These are phyloP conservation scores for Echinarachnius parma DNA, from an alignment of 53 echinoderm and acorn worm genomes.

Conservation along the genomic window DNA sequence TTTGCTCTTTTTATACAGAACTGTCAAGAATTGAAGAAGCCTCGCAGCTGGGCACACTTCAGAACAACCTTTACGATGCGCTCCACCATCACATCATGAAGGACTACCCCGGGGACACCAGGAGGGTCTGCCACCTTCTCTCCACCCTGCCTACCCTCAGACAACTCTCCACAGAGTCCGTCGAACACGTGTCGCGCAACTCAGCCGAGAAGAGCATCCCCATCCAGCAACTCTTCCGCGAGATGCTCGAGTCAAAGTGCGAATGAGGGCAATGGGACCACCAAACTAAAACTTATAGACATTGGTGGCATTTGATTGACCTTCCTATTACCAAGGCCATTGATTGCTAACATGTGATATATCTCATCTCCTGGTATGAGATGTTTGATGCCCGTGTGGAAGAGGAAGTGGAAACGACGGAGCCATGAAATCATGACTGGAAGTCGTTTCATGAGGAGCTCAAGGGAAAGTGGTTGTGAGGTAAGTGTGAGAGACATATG, in stretches of 20 bases:
- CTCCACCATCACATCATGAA: slow-evolving; percentile 71
- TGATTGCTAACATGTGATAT: background rate
- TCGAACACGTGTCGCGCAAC: slow-evolving; percentile 60
- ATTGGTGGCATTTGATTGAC: background rate
- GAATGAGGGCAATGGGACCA: background rate
- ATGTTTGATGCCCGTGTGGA: no score
- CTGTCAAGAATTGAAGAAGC: slow-evolving; percentile 54
- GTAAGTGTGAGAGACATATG: no score
- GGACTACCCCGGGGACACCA: slow-evolving; percentile 63
- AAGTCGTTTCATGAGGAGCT: no score
- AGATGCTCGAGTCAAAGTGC: slow-evolving; percentile 62
- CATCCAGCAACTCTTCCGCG: slow-evolving; percentile 63
- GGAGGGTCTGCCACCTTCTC: slow-evolving; percentile 69
- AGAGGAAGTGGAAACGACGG: no score
- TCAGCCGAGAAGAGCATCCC: slow-evolving; percentile 65
- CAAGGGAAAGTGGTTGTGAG: no score
- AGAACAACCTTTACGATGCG: slow-evolving; percentile 64
- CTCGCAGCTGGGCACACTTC: slow-evolving; percentile 46
- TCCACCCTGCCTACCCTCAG: slow-evolving; percentile 64
- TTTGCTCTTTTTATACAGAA: slow-evolving; percentile 17
- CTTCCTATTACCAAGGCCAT: background rate
- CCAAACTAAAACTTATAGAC: no score
- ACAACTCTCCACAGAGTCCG: slow-evolving; percentile 66
- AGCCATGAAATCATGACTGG: no score
- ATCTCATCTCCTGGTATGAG: no score